phyloP scores from a whole-genome alignment of 2,113 vertebrate species.

The Trochalopteron elliotii region DNA sequence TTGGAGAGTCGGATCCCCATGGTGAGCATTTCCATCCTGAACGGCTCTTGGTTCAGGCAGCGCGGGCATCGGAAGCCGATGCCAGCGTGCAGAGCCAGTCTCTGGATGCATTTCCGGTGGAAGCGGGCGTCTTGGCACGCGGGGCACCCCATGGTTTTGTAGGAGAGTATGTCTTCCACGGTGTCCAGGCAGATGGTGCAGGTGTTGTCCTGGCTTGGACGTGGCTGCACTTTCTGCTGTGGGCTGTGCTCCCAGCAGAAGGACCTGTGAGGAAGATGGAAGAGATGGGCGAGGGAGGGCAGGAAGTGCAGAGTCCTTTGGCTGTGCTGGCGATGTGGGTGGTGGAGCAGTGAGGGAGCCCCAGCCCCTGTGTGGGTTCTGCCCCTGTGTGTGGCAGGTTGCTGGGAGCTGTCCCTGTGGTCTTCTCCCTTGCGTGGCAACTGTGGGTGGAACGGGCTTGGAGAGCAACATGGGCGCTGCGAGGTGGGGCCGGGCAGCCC shows the following conservation, averaged over 20 bases:
- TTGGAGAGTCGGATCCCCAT: background rate
- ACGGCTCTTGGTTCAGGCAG: background rate
- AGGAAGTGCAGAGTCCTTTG: fast-evolving
- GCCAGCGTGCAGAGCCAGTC: background rate
- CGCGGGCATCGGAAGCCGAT: background rate
- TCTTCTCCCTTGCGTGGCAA: fast-evolving
- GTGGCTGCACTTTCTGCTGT: background rate
- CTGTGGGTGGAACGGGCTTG: fast-evolving
- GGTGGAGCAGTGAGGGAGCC: background rate
- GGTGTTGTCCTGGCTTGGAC: background rate
- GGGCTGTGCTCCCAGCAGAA: slow-evolving; percentile 9
- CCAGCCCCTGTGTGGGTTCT: no score
- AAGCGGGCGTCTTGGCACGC: background rate
- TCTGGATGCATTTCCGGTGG: background rate
- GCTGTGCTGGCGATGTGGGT: fast-evolving
- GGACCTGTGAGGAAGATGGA: background rate
- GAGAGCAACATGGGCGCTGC: fast-evolving
- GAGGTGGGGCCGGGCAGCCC: fast-evolving
- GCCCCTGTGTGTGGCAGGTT: no score
- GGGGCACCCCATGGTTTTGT: background rate
- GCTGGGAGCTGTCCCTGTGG: fast-evolving
- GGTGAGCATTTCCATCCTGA: background rate
- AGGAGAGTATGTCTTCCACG: background rate
- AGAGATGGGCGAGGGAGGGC: fast-evolving
- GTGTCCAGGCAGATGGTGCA: background rate